Base-by-base conservation (phyloP, 2,113 vertebrate genomes). In the Phocoena sinus region DNA sequence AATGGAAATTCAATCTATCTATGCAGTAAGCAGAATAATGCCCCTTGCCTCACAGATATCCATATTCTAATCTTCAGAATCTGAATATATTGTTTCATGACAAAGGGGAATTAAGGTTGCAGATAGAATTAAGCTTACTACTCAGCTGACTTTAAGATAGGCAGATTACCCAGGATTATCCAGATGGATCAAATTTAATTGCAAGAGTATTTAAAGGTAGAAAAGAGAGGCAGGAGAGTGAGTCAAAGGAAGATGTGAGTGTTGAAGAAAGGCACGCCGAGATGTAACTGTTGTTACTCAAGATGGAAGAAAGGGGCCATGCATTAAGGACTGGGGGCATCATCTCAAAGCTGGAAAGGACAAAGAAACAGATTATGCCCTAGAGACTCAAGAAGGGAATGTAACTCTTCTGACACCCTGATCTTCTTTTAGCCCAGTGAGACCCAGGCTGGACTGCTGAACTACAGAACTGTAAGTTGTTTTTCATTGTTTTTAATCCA, bases 301-400 rank as follows among this genome's bases (percentile, higher is more conserved):
- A 36, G 25, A 26, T 31, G 13, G 28, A 38, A 60, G 44, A 21
- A 56, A 3, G 1, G n/a, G 0, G 6, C 2, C 8, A 14, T 28
- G 63, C 70, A 50, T 28, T 41, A 47, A 53, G 56, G 14, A 33
- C 56, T 26, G 58, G 6, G 23, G 13, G 3, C 11, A 10, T 18
- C 3, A 4, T 65, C 7, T 77, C 68, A 44, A 56, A 84, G 12
- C 38, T 68, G 28, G 38, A 62, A 89, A 89, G 31, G 26, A 23
- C 47, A 89, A 70, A n/a, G 41, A 62, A 77, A 53, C 9, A 41
- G 14, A 13, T 21, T 26, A 58, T 25, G 1, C 31, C 3, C 8
- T 65, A 80, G 12, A 65, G 23, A 38, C 5, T 70, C 11, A 15
- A 33, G n/a, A 21, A 41, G 58, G 21, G 21, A 47, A 70, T 23